Conservation (phyloP, 2,888 invertebrate species). For the Ephialtes manifestator region DNA sequence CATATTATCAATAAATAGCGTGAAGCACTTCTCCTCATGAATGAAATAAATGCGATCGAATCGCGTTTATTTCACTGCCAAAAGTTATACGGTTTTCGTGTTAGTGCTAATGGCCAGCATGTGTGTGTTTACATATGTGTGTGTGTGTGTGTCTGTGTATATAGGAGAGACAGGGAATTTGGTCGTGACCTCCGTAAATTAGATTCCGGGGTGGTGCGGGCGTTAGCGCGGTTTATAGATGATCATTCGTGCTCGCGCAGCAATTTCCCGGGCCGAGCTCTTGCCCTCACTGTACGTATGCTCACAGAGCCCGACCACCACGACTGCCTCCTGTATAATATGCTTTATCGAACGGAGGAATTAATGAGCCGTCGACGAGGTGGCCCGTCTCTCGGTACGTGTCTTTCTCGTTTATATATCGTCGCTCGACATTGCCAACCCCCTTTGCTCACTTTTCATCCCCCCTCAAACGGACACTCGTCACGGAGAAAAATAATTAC, state of each 20-base stretch:
- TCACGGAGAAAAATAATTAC: too few relatives aligned
- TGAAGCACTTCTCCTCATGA: constrained; percentile 22
- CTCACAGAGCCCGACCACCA: constrained; percentile 51
- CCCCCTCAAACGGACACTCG: constrained; percentile 4
- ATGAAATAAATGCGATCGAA: constrained; percentile 42
- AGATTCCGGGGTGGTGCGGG: constrained; percentile 70
- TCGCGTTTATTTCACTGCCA: constrained; percentile 51
- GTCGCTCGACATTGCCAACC: constrained; percentile 35
- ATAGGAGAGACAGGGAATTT: constrained; percentile 60
- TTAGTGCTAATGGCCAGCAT: constrained; percentile 42
- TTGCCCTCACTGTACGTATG: constrained; percentile 51
- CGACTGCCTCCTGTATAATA: constrained; percentile 64
- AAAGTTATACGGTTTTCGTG: constrained; percentile 42
- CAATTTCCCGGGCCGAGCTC: constrained; percentile 70
- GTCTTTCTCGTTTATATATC: constrained; percentile 48
- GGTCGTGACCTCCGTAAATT: constrained; percentile 71
- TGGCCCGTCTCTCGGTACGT: constrained; percentile 64
- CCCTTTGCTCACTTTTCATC: constrained; percentile 34
- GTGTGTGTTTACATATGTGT: not conserved
- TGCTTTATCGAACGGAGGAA: constrained; percentile 72
- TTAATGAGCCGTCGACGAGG: constrained; percentile 75
- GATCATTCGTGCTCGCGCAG: constrained; percentile 72
- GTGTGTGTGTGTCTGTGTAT: constrained; percentile 38
- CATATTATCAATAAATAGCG: constrained; percentile 27
- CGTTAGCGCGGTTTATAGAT: constrained; percentile 72